These are phyloP conservation scores for Onthophagus sagittarius DNA, from an alignment of 2,888 invertebrate species.

Conservation along the genomic window DNA sequence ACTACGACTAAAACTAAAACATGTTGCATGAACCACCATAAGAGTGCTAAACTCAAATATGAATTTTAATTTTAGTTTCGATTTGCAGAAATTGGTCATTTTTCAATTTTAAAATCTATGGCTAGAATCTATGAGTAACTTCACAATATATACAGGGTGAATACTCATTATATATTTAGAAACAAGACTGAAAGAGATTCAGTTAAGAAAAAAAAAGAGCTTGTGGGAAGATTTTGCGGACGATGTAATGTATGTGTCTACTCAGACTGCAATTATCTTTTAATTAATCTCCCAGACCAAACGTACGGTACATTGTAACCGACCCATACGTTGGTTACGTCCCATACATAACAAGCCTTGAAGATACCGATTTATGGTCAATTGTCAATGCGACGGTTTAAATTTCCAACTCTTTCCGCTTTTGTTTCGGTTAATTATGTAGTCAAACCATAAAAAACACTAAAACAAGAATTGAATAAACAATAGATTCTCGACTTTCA, in stretches of 20 bases:
- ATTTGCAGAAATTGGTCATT: too few species aligned
- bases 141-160: too few species aligned
- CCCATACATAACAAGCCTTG: neutral
- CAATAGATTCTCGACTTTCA: neutral
- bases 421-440: neutral
- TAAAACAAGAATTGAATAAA: neutral
- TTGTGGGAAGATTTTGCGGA: neutral
- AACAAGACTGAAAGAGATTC: too few species aligned
- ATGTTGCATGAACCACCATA: too few species aligned
- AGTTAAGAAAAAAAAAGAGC: neutral
- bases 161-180: too few species aligned
- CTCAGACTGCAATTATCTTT: neutral
- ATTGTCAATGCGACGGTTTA: neutral
- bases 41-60: too few species aligned
- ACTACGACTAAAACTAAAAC: too few species aligned
- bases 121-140: too few species aligned
- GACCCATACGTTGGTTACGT: neutral
- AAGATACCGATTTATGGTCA: neutral
- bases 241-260: neutral
- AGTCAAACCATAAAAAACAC: neutral
- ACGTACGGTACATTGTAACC: neutral
- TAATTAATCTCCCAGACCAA: neutral
- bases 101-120: too few species aligned
- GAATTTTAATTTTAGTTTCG: too few species aligned
- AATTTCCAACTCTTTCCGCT: neutral